These are phyloP conservation scores for Drosophila carrolli DNA, from an alignment of 1,140 invertebrate genomes.

Conservation along the genomic window DNA sequence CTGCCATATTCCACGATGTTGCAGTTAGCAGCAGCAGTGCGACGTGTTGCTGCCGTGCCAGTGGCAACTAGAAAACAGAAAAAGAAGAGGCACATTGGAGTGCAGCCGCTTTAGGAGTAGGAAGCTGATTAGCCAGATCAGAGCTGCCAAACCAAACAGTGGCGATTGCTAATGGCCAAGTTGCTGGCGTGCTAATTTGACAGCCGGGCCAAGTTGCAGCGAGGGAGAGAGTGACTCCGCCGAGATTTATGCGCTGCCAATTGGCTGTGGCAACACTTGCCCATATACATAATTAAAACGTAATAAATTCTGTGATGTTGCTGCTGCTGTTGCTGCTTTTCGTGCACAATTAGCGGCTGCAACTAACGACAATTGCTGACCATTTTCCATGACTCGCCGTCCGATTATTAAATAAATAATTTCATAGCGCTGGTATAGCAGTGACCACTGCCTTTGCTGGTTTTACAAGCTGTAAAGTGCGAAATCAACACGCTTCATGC, in stretches of 20 bases:
- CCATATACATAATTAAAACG: conserved; percentile 82
- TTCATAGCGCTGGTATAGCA: conserved; percentile 55
- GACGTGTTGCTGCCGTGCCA: conserved; percentile 2
- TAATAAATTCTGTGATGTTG: conserved; percentile 71
- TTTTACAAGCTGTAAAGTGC: conserved; percentile 81
- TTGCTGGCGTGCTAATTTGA: conserved; percentile 71
- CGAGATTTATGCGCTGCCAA: conserved; percentile 77
- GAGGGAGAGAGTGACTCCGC: conserved; percentile 23
- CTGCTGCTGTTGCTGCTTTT: conserved; percentile 41
- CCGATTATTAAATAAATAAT: conserved; percentile 82
- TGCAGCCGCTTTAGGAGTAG: conserved; percentile 30
- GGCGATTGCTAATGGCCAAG: conserved; percentile 36
- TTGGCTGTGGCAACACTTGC: conserved; percentile 71
- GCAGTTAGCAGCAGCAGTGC: neutral
- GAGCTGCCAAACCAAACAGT: conserved; percentile 31
- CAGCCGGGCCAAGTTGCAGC: conserved; percentile 35
- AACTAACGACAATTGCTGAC: conserved; percentile 67
- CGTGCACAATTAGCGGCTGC: conserved; percentile 71
- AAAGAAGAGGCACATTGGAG: neutral
- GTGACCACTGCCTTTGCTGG: conserved; percentile 50
- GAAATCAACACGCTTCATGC: conserved; percentile 82
- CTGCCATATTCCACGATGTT: conserved; percentile 16
- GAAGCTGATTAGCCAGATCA: conserved; percentile 49
- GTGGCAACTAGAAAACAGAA: neutral
- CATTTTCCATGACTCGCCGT: conserved; percentile 62